A percentile compares a stretch with the other conserved stretches of the same genome.
Evolutionary conservation across 2,888 invertebrate genomes (phyloP).

Genomic region (Iphiclides podalirius): DNA sequence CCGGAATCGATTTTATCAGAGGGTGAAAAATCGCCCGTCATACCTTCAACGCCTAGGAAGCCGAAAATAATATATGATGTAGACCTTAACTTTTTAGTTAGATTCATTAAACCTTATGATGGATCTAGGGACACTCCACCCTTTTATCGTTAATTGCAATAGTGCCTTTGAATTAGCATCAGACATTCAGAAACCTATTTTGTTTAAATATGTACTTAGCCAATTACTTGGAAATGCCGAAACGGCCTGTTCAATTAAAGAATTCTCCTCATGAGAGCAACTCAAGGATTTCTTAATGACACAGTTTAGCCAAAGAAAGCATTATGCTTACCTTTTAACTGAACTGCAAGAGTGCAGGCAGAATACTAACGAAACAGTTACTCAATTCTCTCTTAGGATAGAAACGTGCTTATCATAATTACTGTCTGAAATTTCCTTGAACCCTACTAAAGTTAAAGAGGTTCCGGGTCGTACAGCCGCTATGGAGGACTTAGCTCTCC

Average conservation of each 20-base stretch:
- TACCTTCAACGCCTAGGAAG: too few species aligned
- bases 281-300: background rate
- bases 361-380: background rate
- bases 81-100: background rate
- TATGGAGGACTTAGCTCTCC: background rate
- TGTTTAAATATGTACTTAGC: background rate
- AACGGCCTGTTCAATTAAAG: background rate
- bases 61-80: background rate
- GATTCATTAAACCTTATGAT: background rate
- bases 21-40: too few species aligned
- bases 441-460: too few species aligned
- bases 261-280: background rate
- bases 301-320: background rate
- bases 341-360: background rate
- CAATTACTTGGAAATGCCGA: background rate
- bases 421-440: background rate
- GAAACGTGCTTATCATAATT: background rate
- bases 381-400: background rate
- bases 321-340: background rate
- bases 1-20: too few species aligned
- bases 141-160: background rate
- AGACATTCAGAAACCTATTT: background rate
- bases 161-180: background rate
- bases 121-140: background rate
- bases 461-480: background rate